Evolutionary conservation across 2,888 invertebrate species (phyloP), one percentile per base, ranked within the genome.

Genomic region (Melanostoma mellinum): DNA sequence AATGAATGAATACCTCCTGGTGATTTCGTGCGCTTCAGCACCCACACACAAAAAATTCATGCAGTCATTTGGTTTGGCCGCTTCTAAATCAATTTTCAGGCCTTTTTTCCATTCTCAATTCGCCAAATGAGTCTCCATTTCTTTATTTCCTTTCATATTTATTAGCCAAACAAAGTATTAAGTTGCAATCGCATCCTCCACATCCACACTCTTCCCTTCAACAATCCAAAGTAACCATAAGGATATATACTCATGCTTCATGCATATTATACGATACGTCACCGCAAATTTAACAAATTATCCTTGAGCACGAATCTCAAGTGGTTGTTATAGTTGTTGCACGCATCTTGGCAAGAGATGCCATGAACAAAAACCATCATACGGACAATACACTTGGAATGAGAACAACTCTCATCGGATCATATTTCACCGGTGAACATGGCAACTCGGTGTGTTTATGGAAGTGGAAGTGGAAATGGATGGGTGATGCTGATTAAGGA

Each of bases 201-300:
- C 60, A 67, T 68, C 52, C 69, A 56, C 69, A 53, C 61, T 40
- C 48, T 9, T 4, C 42, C 46, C 20, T 38, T 35, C 10, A n/a
- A n/a, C 9, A 4, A 5, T 35, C 38, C 33, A 38, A 38, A 48
- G 55, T 10, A 68, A 60, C 68, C 44, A n/a, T n/a, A 56, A 63
- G 63, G 72, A 82, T 77, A 20, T 20, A 20, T 20, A 68, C 58
- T 65, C 63, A 33, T 77, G 78, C 82, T 52, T 65, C 63, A 33
- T 77, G 78, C 82, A 82, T 78, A 82, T 78, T 79, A 84, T 52
- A 67, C 84, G 84, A n/a, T 79, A 69, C 84, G 84, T 84, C 84
- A 79, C 84, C 84, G 79, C 79, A 84, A 74, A 84, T 79, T 84
- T 86, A 85, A 86, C 86, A 86, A 86, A 86, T 86, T 86, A 86